Base-by-base conservation (phyloP, 2,113 vertebrate species). In the Channa argus region DNA sequence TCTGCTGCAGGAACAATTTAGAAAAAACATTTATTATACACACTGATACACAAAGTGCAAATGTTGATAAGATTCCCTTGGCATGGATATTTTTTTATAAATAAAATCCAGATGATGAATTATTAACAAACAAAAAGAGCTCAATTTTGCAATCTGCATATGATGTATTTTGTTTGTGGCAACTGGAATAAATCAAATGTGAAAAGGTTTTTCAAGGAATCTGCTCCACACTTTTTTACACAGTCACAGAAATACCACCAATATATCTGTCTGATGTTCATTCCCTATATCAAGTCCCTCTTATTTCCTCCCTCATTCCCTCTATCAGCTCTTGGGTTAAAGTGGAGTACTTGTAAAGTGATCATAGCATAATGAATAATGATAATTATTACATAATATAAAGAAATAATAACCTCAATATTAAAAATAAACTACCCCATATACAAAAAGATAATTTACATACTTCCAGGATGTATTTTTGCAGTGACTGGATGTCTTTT, bases 401-500 rank as follows among this genome's bases (percentile, higher is more conserved):
- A n/a, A 12, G 2, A 11, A 39, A 6, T 33, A 7, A 14, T 14
- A 38, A 8, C 44, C 5, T 33, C 36, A 4, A 10, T 54, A 24
- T 43, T 33, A 38, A 60, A 37, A 37, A 4, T 53, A 64, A 4
- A 41, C 8, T 43, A 44, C 5, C 39, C 39, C 39, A 41, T 41
- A 43, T 41, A 10, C 37, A 0, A 50, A 37, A 58, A 43, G 3
- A 39, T 2, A 14, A 6, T 79, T 66, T 4, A 63, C 93, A 95
- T 94, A 98, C 98, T 95, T 99, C 98, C 0, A 97, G 94, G 60
- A 99, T 96, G 44, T 98, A 99, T 82, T 97, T 97, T 93, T 99
- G 95, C 82, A 99, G 92, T 59, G 96, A 95, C 74, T 83, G 93
- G 88, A 99, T 94, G 62, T 96, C 96, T 90, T 92, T 91, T 39